Percentiles rank a stretch among this genome's conserved stretches.
phyloP scores from a whole-genome alignment of 2,888 invertebrate species.

The Leptinotarsa haldemani region DNA sequence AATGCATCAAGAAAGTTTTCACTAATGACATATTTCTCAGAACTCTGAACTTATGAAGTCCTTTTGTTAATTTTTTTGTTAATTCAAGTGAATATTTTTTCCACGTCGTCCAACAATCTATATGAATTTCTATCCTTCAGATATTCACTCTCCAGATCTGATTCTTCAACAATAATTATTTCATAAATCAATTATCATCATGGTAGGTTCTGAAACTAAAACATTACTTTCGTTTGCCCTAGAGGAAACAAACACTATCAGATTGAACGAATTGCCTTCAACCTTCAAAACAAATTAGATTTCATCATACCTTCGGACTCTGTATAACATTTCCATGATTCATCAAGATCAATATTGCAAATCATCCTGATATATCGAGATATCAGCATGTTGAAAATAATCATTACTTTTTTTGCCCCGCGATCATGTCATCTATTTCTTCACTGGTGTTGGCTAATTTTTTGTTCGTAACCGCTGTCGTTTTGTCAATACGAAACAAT shows the following conservation, averaged over 20 bases:
- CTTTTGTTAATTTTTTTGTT: no score
- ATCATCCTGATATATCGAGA: constrained; percentile 25
- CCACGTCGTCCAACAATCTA: no score
- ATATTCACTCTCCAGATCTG: no score
- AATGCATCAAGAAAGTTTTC: no score
- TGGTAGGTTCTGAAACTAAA: not conserved
- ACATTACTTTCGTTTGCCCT: constrained; percentile 6
- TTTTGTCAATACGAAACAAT: constrained; percentile 22
- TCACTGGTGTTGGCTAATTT: constrained; percentile 30
- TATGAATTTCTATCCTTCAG: no score
- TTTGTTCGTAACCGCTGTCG: constrained; percentile 16
- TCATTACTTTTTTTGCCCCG: constrained; percentile 21
- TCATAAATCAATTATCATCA: not conserved
- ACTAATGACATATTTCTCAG: no score
- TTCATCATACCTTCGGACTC: constrained; percentile 6
- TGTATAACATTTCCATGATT: constrained; percentile 11
- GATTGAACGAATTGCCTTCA: constrained; percentile 8
- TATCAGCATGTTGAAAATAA: constrained; percentile 19
- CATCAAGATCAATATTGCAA: constrained; percentile 24
- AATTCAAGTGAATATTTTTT: no score
- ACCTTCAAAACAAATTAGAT: constrained; percentile 20
- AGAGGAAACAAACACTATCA: not conserved
- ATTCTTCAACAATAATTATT: no score
- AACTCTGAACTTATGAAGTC: no score
- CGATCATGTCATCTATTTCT: constrained; percentile 29